phyloP scores from a whole-genome alignment of 2,113 vertebrate species.

The Tympanuchus pallidicinctus region DNA sequence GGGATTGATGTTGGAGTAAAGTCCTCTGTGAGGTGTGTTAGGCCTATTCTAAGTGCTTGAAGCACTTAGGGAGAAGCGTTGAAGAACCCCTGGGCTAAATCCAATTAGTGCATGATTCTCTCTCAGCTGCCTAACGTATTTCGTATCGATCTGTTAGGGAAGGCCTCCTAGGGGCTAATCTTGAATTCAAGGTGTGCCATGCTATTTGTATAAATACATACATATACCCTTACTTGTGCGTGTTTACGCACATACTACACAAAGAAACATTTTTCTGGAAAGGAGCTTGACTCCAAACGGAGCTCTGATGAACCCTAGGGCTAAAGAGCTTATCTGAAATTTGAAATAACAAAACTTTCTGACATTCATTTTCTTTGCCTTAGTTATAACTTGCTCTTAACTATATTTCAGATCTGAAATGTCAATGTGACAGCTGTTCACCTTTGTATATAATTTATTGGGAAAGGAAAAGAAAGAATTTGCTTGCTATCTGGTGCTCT shows the following conservation, averaged over 20 bases:
- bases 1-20: conserved; percentile 20
- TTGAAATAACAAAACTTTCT: conserved; percentile 76
- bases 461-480: conserved; percentile 74
- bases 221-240: conserved; percentile 41
- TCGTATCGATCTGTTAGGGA: neutral
- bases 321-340: conserved; percentile 83
- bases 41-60: neutral
- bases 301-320: conserved; percentile 76
- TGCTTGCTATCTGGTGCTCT: conserved; percentile 44
- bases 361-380: conserved; percentile 79
- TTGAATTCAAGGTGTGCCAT: conserved; percentile 53
- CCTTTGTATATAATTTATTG: conserved; percentile 79
- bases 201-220: conserved; percentile 58
- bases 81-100: neutral
- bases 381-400: conserved; percentile 83
- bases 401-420: conserved; percentile 83
- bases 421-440: conserved; percentile 82
- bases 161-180: neutral
- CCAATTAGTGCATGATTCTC: neutral
- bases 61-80: rapidly evolving
- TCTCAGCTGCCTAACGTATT: neutral
- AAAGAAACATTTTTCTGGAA: conserved; percentile 66
- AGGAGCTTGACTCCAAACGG: conserved; percentile 59
- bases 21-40: neutral
- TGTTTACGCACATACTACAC: conserved; percentile 69